Evolutionary conservation across 2,113 vertebrate species (phyloP).

Genomic region (Chrysemys picta): DNA sequence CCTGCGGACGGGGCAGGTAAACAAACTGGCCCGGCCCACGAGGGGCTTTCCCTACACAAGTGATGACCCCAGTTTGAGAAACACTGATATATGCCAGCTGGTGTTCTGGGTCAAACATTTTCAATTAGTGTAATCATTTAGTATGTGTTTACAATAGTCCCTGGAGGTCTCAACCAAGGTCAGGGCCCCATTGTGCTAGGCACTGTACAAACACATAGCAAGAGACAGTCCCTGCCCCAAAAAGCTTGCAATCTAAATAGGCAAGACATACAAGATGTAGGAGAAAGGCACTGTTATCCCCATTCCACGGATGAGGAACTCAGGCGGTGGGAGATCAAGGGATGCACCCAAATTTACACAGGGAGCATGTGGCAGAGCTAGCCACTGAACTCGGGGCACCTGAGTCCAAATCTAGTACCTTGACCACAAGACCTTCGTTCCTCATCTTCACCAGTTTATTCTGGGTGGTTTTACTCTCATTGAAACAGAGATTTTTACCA

Average conservation of each 20-base stretch:
- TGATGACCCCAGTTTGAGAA: no score
- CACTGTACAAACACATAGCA: background rate
- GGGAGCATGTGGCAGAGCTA: background rate
- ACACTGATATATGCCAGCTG: background rate
- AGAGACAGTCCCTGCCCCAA: background rate
- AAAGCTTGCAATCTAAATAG: background rate
- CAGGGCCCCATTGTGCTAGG: background rate
- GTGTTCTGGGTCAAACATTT: background rate
- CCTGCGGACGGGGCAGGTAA: no score
- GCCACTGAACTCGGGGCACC: background rate
- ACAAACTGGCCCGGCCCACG: no score
- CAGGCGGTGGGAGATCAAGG: background rate
- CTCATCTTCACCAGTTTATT: background rate
- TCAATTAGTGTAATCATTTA: background rate
- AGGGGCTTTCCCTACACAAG: no score
- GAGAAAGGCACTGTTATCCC: background rate
- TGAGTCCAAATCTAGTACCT: background rate
- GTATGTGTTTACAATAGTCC: background rate
- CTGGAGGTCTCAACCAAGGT: background rate
- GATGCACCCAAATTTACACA: background rate
- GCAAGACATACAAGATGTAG: background rate
- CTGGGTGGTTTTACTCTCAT: background rate
- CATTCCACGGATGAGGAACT: background rate
- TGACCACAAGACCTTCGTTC: background rate
- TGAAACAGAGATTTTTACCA: background rate